Evolutionary conservation across 2,113 vertebrate genomes (phyloP).

Genomic region (Aplodontia rufa): DNA sequence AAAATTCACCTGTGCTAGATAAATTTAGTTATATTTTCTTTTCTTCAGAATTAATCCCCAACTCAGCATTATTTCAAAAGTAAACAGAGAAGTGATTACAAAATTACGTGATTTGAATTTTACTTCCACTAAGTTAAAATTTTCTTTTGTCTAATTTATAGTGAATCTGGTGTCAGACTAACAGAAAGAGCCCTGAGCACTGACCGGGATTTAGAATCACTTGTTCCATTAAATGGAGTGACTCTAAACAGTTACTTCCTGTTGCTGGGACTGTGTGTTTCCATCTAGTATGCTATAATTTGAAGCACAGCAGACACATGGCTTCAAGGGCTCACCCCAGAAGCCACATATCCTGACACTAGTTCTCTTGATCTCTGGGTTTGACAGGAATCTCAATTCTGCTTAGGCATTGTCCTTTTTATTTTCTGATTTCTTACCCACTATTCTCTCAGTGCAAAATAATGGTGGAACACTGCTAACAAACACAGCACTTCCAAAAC

Average conservation of each 20-base stretch:
- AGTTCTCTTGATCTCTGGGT: background rate
- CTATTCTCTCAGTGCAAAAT: background rate
- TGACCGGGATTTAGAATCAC: background rate
- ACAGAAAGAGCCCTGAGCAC: background rate
- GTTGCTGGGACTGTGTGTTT: background rate
- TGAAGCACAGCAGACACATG: background rate
- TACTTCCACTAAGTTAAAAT: background rate
- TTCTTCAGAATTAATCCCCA: slow-evolving; percentile 22
- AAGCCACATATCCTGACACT: background rate
- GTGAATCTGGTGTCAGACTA: background rate
- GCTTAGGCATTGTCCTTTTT: background rate
- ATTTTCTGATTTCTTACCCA: background rate
- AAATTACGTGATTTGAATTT: background rate
- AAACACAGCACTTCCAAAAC: background rate
- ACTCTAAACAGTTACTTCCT: background rate
- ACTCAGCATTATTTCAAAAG: background rate
- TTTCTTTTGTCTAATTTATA: background rate
- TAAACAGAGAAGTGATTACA: background rate
- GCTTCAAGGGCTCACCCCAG: background rate
- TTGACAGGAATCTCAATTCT: background rate
- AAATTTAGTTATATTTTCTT: slow-evolving; percentile 16
- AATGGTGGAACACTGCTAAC: background rate
- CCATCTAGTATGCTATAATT: background rate
- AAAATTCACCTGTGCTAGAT: background rate
- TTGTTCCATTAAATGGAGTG: background rate